A percentile compares a stretch with the other conserved stretches of the same genome.
Evolutionary conservation across 2,797 vertebrate genomes (phyloP).

Genomic region (Phrynocephalus forsythii): DNA sequence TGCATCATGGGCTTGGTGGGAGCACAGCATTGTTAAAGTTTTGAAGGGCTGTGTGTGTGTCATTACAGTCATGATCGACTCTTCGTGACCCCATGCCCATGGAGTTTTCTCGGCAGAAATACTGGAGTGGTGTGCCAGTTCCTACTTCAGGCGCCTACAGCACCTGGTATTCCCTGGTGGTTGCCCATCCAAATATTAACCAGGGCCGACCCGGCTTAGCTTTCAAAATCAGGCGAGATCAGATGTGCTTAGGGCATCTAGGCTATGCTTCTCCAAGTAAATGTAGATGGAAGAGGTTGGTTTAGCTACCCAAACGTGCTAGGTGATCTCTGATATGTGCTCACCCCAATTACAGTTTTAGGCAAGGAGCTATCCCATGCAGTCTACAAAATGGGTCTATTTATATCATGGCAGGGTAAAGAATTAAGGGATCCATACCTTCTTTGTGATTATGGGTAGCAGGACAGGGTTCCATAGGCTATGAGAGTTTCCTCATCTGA

Average conservation of each 20-base stretch:
- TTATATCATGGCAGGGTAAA: not conserved
- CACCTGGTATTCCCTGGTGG: too few species aligned
- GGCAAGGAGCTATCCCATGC: not conserved
- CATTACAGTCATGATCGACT: too few species aligned
- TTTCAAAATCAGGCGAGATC: too few species aligned
- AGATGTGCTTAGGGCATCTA: too few species aligned
- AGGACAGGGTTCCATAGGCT: not conserved
- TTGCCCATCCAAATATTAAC: too few species aligned
- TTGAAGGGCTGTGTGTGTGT: not conserved
- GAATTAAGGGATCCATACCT: not conserved
- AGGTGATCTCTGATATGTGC: not conserved
- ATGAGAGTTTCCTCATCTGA: not conserved
- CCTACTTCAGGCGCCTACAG: too few species aligned
- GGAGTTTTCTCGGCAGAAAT: too few species aligned
- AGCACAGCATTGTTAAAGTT: conserved; percentile 29
- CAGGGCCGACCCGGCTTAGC: too few species aligned
- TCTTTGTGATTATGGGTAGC: not conserved
- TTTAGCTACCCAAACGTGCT: not conserved
- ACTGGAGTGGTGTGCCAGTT: too few species aligned
- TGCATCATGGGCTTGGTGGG: conserved; percentile 62
- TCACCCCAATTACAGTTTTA: not conserved
- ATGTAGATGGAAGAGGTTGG: not conserved
- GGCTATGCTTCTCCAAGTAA: conserved; percentile 25
- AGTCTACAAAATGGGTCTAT: conserved; percentile 5
- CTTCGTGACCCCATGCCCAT: too few species aligned